Base-by-base conservation (phyloP, 1,140 invertebrate genomes). In the Diabrotica virgifera region DNA sequence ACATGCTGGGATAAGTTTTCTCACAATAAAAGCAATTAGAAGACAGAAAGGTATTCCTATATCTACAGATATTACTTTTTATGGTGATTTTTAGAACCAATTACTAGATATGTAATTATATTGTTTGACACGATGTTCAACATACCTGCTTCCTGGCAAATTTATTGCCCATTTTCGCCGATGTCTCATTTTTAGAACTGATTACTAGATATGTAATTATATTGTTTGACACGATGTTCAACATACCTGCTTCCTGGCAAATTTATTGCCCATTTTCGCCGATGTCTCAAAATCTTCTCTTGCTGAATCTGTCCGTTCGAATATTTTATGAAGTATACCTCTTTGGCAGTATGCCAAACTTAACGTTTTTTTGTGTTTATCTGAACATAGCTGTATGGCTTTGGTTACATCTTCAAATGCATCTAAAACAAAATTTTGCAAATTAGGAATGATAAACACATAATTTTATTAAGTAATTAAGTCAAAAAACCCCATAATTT, bases 261-360 rank as follows among this genome's bases (percentile, higher is more conserved):
- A 96, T 14, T 82, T 81, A 68, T 87, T 92, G 5, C 93, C 94
- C 37, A 90, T 76, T 66, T 85, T 80, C 1, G 91, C 88, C 3
- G 93, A 91, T 67, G 82, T 80, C 69, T 86, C 80, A 71, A 94
- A 94, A 71, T 92, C 91, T n/a, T 73, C 67, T 62, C 80, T 83
- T 0, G 91, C 91, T n/a, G 82, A 78, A n/a, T 88, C 85, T 7
- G 84, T 81, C 7, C 81, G 72, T 0, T 84, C 85, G 36, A 84
- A 78, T 70, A 88, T 85, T 38, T 86, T 81, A 60, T 88, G 80
- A 37, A 95, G 80, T 57, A 93, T 79, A 1, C 86, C 94, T 62
- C 91, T 82, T 79, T 96, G 94, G 70, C 90, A 92, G n/a, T 87
- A 84, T 0, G 92, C 91, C 70, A 90, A 86, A 36, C 87, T 85